Evolutionary conservation across 1,140 invertebrate species (phyloP).

Genomic region (Panulirus ornatus): DNA sequence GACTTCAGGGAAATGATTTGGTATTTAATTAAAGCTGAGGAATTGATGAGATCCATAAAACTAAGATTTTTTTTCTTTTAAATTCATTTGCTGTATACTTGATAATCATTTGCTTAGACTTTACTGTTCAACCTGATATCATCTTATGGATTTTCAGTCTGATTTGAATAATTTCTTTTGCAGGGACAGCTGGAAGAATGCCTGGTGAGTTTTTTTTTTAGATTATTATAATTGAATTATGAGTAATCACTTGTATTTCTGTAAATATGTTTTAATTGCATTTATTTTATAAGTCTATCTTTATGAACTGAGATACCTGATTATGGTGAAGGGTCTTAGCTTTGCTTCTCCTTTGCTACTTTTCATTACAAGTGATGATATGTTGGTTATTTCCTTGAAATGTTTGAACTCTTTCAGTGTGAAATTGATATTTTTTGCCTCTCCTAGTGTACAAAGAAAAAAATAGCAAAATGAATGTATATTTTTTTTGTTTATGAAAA

Average conservation of each 20-base stretch:
- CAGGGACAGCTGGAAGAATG: conserved; percentile 43
- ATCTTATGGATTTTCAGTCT: not conserved
- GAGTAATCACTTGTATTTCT: not conserved
- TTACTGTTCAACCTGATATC: too few species aligned
- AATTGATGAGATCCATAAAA: too few species aligned
- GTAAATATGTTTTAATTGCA: not conserved
- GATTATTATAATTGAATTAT: not conserved
- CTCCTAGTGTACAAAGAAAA: too few species aligned
- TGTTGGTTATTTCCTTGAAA: not conserved
- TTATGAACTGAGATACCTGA: not conserved
- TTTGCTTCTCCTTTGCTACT: not conserved
- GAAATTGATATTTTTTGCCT: too few species aligned
- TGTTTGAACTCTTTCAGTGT: too few species aligned
- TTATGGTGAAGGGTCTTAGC: not conserved
- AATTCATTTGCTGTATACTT: too few species aligned
- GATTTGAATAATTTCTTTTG: not conserved
- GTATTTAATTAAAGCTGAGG: too few species aligned
- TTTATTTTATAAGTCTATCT: not conserved
- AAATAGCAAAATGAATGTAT: too few species aligned
- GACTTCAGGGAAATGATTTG: too few species aligned
- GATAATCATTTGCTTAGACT: too few species aligned
- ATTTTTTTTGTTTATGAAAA: too few species aligned
- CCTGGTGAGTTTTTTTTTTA: conserved; percentile 22
- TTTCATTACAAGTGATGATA: conserved; percentile 4
- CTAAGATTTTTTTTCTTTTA: too few species aligned